Evolutionary conservation across 2,888 invertebrate genomes (phyloP).

Genomic region (Helleia helle): DNA sequence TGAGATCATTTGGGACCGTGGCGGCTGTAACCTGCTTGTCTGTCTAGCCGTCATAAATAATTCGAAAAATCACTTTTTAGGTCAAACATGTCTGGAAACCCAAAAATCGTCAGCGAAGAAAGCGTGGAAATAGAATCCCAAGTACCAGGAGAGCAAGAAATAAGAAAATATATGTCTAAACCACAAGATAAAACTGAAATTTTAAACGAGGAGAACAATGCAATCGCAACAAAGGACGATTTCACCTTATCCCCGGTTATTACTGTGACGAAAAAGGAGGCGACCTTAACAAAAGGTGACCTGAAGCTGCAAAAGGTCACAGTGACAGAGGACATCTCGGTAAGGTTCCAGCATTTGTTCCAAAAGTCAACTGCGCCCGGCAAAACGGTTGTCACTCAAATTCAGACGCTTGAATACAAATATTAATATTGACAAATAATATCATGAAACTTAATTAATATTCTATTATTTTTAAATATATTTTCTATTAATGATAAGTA

Average conservation of each 20-base stretch:
- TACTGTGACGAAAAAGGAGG: slow-evolving; percentile 46
- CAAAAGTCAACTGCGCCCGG: slow-evolving; percentile 43
- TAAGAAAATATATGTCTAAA: slow-evolving; percentile 27
- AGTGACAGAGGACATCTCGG: slow-evolving; percentile 50
- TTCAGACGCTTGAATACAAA: slow-evolving; percentile 50
- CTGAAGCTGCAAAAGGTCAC: slow-evolving; percentile 48
- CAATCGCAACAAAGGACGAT: slow-evolving; percentile 16
- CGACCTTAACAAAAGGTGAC: slow-evolving; percentile 42
- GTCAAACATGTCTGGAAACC: too few relatives aligned
- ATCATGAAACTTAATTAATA: too few relatives aligned
- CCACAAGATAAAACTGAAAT: neutral
- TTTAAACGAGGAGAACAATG: slow-evolving; percentile 1
- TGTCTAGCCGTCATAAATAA: too few relatives aligned
- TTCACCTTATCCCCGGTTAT: slow-evolving; percentile 39
- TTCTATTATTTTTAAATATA: too few relatives aligned
- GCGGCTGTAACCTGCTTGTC: too few relatives aligned
- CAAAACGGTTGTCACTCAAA: slow-evolving; percentile 42
- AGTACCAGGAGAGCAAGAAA: slow-evolving; percentile 42
- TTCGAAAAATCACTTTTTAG: too few relatives aligned
- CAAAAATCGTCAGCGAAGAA: too few relatives aligned
- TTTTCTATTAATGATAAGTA: too few relatives aligned
- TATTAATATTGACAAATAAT: too few relatives aligned
- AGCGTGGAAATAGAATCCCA: slow-evolving; percentile 38
- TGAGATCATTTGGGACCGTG: too few relatives aligned
- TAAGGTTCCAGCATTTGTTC: slow-evolving; percentile 53